phyloP scores from a whole-genome alignment of 2,113 vertebrate species.

The Fulmarus glacialis region DNA sequence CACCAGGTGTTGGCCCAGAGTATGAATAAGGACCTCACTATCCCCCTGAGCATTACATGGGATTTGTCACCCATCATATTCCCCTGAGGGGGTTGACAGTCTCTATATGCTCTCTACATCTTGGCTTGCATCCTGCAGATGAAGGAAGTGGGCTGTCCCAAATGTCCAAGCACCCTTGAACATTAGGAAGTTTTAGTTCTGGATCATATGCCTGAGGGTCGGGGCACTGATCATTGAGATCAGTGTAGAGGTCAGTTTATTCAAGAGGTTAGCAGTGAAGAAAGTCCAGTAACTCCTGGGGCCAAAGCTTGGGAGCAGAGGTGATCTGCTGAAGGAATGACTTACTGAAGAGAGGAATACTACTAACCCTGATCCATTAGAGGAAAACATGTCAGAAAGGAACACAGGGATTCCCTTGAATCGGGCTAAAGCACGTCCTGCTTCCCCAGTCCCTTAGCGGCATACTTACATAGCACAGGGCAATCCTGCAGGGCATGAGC shows the following conservation, averaged over 20 bases:
- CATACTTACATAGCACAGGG: accelerated
- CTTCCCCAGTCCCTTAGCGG: neutral
- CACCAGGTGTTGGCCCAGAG: neutral
- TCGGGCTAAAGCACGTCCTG: neutral
- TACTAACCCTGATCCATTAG: neutral
- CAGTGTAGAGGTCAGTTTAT: neutral
- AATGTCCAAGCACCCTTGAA: neutral
- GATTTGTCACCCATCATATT: neutral
- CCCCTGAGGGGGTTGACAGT: neutral
- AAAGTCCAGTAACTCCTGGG: neutral
- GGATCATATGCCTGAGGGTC: neutral
- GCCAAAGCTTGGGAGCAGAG: neutral
- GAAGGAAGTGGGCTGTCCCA: neutral
- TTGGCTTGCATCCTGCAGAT: neutral
- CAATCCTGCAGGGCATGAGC: neutral
- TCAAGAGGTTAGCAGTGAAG: neutral
- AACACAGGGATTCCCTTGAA: neutral
- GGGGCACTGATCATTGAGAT: neutral
- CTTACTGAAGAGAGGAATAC: neutral
- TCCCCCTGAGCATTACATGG: neutral
- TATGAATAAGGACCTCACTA: no score
- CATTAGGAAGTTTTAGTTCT: neutral
- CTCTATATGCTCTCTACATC: neutral
- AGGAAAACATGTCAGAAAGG: neutral
- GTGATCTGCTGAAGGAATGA: neutral